phyloP scores from a whole-genome alignment of 2,888 invertebrate species.

The Andrena flavipes region DNA sequence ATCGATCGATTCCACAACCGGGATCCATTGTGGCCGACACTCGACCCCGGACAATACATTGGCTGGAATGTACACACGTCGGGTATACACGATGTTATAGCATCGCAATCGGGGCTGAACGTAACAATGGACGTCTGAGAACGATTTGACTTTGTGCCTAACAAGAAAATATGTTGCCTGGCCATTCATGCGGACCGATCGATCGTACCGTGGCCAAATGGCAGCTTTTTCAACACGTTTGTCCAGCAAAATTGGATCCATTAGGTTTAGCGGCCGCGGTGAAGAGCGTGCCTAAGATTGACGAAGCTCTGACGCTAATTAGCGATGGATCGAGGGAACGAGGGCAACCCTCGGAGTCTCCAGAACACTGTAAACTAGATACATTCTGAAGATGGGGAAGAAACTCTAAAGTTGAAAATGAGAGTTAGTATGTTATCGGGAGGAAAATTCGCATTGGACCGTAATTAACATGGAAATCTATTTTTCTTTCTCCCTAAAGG shows the following conservation, averaged over 20 bases:
- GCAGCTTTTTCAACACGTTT: background rate
- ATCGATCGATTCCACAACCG: constrained; percentile 69
- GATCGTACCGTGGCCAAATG: background rate
- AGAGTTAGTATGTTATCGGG: too few relatives aligned
- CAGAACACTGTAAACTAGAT: background rate
- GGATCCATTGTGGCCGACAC: constrained; percentile 70
- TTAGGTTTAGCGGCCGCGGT: background rate
- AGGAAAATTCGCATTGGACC: too few relatives aligned
- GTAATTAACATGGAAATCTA: too few relatives aligned
- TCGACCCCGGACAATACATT: constrained; percentile 70
- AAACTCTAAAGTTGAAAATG: background rate
- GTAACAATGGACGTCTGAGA: constrained; percentile 62
- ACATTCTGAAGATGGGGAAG: background rate
- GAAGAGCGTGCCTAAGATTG: background rate
- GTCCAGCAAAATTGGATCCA: background rate
- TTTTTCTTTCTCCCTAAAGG: too few relatives aligned
- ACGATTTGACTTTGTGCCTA: constrained; percentile 58
- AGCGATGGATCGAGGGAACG: background rate
- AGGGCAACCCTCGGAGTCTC: background rate
- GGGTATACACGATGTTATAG: constrained; percentile 63
- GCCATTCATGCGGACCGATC: constrained; percentile 39
- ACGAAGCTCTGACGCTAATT: background rate
- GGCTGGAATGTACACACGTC: constrained; percentile 63
- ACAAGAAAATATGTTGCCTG: constrained; percentile 58
- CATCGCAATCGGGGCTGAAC: constrained; percentile 57